Percentiles rank a stretch among this genome's conserved stretches.
Evolutionary conservation across 2,113 vertebrate species (phyloP).

Genomic region (Sinocyclocheilus anshuiensis): DNA sequence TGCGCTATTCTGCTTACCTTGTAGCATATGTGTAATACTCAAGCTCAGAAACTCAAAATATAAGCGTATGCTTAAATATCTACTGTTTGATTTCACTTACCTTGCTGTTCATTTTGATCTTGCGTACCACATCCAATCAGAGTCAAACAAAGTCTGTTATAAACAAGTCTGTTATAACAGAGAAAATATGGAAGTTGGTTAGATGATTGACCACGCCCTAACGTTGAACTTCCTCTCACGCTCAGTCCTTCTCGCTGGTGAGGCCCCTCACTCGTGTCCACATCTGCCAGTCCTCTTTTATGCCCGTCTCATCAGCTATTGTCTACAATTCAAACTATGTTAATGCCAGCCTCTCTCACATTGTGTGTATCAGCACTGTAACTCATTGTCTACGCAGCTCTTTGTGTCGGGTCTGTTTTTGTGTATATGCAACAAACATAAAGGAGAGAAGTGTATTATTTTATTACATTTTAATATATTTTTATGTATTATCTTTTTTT

Average conservation of each 20-base stretch:
- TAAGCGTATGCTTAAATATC: not conserved
- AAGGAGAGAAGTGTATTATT: no score
- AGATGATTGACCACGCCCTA: conserved; percentile 29
- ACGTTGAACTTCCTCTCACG: conserved; percentile 31
- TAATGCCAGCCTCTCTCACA: conserved; percentile 19
- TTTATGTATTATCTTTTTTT: no score
- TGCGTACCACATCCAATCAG: not conserved
- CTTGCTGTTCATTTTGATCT: conserved; percentile 34
- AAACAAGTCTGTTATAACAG: not conserved
- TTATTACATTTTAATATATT: no score
- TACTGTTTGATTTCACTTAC: conserved; percentile 27
- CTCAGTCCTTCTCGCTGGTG: not conserved
- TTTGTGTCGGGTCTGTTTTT: not conserved
- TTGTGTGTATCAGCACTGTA: conserved; percentile 28
- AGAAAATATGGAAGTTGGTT: not conserved
- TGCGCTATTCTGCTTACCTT: not conserved
- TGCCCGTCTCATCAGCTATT: conserved; percentile 9
- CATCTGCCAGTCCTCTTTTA: conserved; percentile 37
- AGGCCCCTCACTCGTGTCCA: conserved; percentile 26
- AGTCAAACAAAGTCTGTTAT: not conserved
- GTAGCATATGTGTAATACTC: not conserved
- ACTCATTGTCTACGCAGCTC: not conserved
- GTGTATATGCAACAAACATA: not conserved
- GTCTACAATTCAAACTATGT: conserved; percentile 26
- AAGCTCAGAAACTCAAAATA: not conserved